phyloP scores from a whole-genome alignment of 1,140 invertebrate species.

The Triops longicaudatus region DNA sequence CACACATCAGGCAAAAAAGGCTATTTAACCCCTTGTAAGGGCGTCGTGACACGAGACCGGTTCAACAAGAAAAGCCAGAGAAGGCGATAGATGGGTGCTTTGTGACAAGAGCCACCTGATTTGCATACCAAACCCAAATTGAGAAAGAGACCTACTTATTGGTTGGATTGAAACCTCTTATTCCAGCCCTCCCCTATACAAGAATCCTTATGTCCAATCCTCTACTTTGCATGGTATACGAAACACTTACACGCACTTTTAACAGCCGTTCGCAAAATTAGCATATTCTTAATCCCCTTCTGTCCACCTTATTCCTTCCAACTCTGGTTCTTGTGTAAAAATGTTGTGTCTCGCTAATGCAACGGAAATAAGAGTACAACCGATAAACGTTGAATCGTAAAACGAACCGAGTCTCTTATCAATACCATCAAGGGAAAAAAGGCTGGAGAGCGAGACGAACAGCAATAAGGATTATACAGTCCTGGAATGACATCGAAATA shows the following conservation, averaged over 20 bases:
- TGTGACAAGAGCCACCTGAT: conserved; percentile 11
- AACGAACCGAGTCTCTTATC: not conserved
- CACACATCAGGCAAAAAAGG: not conserved
- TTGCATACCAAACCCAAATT: not conserved
- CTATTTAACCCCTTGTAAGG: conserved; percentile 11
- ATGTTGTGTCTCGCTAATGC: not conserved
- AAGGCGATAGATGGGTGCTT: conserved; percentile 11
- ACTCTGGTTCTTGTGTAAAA: not conserved
- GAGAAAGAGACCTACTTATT: conserved; percentile 8
- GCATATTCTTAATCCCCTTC: not conserved
- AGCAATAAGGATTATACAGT: not conserved
- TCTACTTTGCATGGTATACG: no score
- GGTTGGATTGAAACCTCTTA: not conserved
- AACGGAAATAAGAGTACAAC: conserved; percentile 8
- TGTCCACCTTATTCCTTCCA: not conserved
- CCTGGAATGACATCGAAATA: not conserved
- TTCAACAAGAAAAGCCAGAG: conserved; percentile 9
- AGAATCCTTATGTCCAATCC: no score
- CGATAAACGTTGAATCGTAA: not conserved
- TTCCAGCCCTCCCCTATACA: not conserved
- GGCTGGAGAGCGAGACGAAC: not conserved
- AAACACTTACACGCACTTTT: no score
- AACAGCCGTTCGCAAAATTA: not conserved
- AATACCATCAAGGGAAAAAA: not conserved
- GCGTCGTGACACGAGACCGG: conserved; percentile 13